These are phyloP conservation scores for Fragum fragum DNA, from an alignment of 2,888 invertebrate species.

Conservation along the genomic window DNA sequence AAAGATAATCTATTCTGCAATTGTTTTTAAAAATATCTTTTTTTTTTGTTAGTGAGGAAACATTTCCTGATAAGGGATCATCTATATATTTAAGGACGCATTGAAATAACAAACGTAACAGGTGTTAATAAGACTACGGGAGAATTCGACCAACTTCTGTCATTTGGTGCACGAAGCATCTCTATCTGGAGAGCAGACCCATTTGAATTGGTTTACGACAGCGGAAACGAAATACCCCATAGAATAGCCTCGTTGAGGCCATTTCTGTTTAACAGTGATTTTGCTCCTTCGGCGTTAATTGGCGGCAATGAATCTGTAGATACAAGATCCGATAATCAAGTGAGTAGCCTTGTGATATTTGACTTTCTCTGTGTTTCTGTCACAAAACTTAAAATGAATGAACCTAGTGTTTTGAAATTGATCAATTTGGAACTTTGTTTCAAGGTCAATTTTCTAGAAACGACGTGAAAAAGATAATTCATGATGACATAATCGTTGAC, in stretches of 20 bases:
- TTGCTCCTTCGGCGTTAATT: neutral
- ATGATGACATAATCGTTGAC: too few species aligned
- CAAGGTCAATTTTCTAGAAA: too few species aligned
- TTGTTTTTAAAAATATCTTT: too few species aligned
- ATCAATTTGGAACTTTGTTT: too few species aligned
- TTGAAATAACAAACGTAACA: conserved; percentile 63
- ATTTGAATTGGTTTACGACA: conserved; percentile 70
- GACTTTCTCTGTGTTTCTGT: too few species aligned
- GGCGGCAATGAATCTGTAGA: conserved; percentile 47
- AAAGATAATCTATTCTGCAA: too few species aligned
- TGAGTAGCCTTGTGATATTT: too few species aligned
- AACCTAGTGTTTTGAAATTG: too few species aligned
- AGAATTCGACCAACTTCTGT: conserved; percentile 64
- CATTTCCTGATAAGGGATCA: too few species aligned
- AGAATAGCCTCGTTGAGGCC: conserved; percentile 47
- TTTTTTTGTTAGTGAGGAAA: too few species aligned
- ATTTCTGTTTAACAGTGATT: conserved; percentile 68
- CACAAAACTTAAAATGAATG: too few species aligned
- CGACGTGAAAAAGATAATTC: too few species aligned
- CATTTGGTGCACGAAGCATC: conserved; percentile 73
- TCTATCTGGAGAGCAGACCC: conserved; percentile 64
- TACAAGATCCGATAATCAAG: conserved; percentile 72
- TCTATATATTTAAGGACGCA: conserved; percentile 62
- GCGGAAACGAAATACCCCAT: conserved; percentile 62
- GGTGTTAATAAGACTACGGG: conserved; percentile 61